Percentiles rank a stretch among this genome's conserved stretches.
These are phyloP conservation scores for Lamprotornis superbus DNA, from an alignment of 2,113 vertebrate genomes.

Conservation along the genomic window DNA sequence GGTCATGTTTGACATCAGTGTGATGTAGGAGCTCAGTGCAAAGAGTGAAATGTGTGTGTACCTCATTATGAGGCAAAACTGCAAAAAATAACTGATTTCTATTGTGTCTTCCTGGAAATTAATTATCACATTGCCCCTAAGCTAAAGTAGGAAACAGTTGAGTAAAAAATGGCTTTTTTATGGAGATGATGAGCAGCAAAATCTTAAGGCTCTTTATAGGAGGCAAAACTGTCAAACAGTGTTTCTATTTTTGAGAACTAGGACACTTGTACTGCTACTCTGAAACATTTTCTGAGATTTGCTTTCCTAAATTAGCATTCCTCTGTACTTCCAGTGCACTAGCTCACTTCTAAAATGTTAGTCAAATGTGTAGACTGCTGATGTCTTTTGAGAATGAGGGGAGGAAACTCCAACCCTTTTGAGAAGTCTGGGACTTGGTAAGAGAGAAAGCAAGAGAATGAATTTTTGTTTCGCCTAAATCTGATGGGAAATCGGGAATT, in stretches of 20 bases:
- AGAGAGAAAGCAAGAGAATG: neutral
- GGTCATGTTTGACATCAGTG: constrained; percentile 38
- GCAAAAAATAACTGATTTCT: constrained; percentile 22
- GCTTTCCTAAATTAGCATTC: constrained; percentile 11
- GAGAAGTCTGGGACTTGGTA: neutral
- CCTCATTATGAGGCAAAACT: constrained; percentile 17
- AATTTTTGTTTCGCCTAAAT: neutral
- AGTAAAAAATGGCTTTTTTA: constrained; percentile 22
- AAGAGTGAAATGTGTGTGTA: neutral
- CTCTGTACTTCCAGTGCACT: neutral
- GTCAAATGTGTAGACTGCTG: neutral
- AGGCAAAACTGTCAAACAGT: neutral
- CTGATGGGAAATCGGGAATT: neutral
- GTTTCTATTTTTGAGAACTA: constrained; percentile 47
- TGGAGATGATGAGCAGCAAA: neutral
- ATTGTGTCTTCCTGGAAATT: neutral
- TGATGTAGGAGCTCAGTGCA: neutral
- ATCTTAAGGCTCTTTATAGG: constrained; percentile 1
- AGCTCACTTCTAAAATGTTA: neutral
- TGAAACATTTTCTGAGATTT: neutral
- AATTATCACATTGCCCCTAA: neutral
- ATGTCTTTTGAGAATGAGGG: neutral
- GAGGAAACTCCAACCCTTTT: neutral
- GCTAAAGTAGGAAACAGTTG: constrained; percentile 42
- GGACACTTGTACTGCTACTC: constrained; percentile 28